Evolutionary conservation across 2,113 vertebrate species (phyloP).

Genomic region (Dissostichus mawsoni): DNA sequence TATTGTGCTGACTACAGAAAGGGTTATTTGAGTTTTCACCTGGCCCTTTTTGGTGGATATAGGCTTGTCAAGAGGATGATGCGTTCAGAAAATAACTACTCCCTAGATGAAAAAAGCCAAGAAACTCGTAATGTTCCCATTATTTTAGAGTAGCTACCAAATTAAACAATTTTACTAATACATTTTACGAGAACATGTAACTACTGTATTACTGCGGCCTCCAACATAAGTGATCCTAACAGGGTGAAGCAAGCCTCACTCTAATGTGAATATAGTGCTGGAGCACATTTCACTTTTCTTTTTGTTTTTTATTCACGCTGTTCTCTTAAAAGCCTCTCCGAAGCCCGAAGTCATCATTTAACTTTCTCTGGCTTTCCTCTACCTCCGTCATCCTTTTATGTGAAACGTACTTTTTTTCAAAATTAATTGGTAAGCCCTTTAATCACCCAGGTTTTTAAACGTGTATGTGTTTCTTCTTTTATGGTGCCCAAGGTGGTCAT

Average conservation of each 20-base stretch:
- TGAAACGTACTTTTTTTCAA: not conserved
- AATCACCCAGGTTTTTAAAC: not conserved
- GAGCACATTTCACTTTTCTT: not conserved
- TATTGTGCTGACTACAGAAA: too few relatives aligned
- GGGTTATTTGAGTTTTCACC: not conserved
- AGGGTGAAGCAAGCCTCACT: not conserved
- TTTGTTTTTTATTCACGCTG: not conserved
- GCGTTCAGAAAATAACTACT: too few relatives aligned
- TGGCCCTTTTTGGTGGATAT: not conserved
- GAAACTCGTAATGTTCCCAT: too few relatives aligned
- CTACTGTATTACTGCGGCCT: not conserved
- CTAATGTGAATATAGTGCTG: not conserved
- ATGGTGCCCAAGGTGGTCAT: not conserved
- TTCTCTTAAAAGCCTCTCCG: constrained; percentile 28
- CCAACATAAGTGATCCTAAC: not conserved
- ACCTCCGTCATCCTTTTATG: constrained; percentile 7
- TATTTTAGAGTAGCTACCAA: not conserved
- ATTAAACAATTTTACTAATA: not conserved
- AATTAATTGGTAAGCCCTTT: not conserved
- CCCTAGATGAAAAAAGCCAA: too few relatives aligned
- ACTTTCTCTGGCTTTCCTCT: not conserved
- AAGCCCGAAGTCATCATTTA: constrained; percentile 29
- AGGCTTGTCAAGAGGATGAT: too few relatives aligned
- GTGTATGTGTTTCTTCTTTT: not conserved
- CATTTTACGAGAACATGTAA: not conserved